Evolutionary conservation across 2,888 invertebrate genomes (phyloP), one percentile per base, ranked within the genome.

Genomic region (Luperina nickerlii): DNA sequence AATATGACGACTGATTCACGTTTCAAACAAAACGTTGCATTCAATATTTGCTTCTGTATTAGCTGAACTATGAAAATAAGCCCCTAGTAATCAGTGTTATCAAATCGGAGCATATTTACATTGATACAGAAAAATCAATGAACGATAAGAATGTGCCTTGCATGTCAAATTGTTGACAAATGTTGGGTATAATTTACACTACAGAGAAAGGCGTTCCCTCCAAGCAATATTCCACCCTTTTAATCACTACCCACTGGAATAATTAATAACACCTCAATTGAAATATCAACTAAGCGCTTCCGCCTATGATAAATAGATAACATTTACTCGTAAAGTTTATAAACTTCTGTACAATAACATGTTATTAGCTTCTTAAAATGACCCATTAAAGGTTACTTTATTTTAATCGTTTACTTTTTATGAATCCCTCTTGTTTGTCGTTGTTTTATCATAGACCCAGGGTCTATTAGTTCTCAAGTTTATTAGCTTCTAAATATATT

Each of bases 191-290:
- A 78, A 83, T 81, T 86, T 86, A 84, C 69, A 77, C 27, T 62
- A 90, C 92, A 90, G 89, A 90, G 89, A 92, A 93, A 93, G 95
- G 95, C 95, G 95, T 94, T 92, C 92, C 94, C 90, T 92, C 89
- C 79, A 88, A 88, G 90, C 91, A 94, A 95, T 94, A 95, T 94
- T 94, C 95, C 95, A 95, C 96, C 96, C 95, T 94, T 93, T 95
- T 95, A 95, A 96, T 95, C 93, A 94, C 94, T 93, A 94, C 94
- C 92, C 93, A 92, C 90, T 90, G 92, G 92, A 94, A 95, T 96
- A 95, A 96, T 96, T 96, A 96, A 96, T 95, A 95, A 95, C 95
- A 94, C 94, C 93, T 95, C 94, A 95, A 96, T 96, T 96, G 95
- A 95, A 95, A 95, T 94, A 96, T 95, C 95, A 94, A 94, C 94